Evolutionary conservation across 1,140 invertebrate species (phyloP).

Genomic region (Zaprionus gabonicus): DNA sequence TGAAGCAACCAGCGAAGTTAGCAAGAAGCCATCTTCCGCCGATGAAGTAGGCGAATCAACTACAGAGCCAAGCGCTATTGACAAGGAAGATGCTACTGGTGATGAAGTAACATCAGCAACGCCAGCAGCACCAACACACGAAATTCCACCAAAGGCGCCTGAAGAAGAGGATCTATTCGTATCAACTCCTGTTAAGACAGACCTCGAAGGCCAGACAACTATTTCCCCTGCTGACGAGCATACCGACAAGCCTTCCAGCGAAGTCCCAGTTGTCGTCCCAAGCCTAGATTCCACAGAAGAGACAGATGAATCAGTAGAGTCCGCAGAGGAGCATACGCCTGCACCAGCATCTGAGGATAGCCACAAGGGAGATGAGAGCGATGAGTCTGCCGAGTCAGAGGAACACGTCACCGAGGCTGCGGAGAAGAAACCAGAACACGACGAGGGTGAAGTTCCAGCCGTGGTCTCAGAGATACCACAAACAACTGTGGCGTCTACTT

Average conservation of each 20-base stretch:
- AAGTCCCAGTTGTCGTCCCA: conserved; percentile 46
- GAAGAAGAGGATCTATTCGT: conserved; percentile 44
- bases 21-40: conserved; percentile 38
- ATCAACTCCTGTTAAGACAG: conserved; percentile 35
- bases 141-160: conserved; percentile 39
- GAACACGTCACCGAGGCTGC: conserved; percentile 31
- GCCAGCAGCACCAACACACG: conserved; percentile 20
- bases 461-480: conserved; percentile 56
- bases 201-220: conserved; percentile 25
- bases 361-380: conserved; percentile 49
- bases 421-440: conserved; percentile 45
- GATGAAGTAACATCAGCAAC: conserved; percentile 54
- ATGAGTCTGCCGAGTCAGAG: conserved; percentile 33
- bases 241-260: conserved; percentile 41
- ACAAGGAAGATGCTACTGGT: conserved; percentile 31
- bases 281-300: conserved; percentile 73
- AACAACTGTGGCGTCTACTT: conserved; percentile 23
- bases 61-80: conserved; percentile 32
- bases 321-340: conserved; percentile 66
- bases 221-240: conserved; percentile 4
- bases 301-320: conserved; percentile 69
- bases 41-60: conserved; percentile 49
- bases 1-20: conserved; percentile 50
- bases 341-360: conserved; percentile 24
- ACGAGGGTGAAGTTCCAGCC: conserved; percentile 52